Conservation (phyloP, 2,888 invertebrate species). For the Onchidella celtica region DNA sequence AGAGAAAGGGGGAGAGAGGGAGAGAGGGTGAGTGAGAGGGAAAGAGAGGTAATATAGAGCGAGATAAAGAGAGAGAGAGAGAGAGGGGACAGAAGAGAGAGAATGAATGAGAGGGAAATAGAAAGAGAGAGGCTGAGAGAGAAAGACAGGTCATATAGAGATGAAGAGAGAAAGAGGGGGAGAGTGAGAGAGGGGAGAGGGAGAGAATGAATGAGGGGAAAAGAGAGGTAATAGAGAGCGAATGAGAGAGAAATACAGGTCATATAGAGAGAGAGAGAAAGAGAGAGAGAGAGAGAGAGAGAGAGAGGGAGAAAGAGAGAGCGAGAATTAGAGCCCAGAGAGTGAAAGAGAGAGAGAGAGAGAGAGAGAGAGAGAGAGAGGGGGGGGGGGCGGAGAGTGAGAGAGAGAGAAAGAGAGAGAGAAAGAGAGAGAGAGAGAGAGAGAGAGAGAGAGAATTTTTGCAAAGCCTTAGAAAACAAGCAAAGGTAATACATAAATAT, state of each 20-base stretch:
- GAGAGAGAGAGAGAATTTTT: not conserved
- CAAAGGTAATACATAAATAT: too few relatives aligned
- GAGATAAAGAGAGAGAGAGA: too few relatives aligned
- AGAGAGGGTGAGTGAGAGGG: too few relatives aligned
- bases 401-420: conserved; percentile 6
- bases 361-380: too few relatives aligned
- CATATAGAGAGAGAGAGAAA: not conserved
- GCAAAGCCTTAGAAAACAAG: not conserved
- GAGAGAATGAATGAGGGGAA: not conserved
- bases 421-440: conserved; percentile 26
- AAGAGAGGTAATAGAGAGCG: not conserved
- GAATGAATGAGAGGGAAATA: too few relatives aligned
- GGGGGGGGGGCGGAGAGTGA: not conserved
- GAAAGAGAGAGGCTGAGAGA: too few relatives aligned
- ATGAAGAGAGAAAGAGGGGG: too few relatives aligned
- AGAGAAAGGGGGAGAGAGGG: too few relatives aligned
- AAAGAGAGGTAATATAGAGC: too few relatives aligned
- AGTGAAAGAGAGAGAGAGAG: not conserved
- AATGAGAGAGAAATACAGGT: not conserved
- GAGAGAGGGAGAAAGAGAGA: not conserved
- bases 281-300: not conserved
- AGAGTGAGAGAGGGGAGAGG: too few relatives aligned
- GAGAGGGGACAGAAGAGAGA: too few relatives aligned
- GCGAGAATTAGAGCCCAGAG: not conserved
- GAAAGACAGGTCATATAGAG: too few relatives aligned